These are phyloP conservation scores for Tubulanus polymorphus DNA, from an alignment of 2,888 invertebrate genomes.

Conservation along the genomic window DNA sequence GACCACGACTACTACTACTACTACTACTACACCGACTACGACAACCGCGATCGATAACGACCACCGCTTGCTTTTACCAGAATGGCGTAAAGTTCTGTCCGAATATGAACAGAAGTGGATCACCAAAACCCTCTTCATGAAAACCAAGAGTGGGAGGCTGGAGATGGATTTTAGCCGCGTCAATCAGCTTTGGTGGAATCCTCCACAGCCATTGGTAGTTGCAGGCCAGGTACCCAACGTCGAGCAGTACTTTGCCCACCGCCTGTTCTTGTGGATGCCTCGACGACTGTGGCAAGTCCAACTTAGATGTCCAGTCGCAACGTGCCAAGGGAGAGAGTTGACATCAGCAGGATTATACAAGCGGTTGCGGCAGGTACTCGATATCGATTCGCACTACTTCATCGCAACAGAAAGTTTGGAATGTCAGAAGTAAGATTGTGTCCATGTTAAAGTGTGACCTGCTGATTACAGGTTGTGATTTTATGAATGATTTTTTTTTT, in stretches of 20 bases:
- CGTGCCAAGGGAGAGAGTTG: conserved; percentile 7
- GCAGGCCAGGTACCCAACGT: conserved; percentile 4
- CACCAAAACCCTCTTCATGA: conserved; percentile 15
- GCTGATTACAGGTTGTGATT: no score
- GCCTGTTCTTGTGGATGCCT: conserved; percentile 20
- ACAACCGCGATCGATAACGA: no score
- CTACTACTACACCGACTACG: no score
- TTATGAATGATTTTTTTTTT: no score
- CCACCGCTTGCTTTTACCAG: conserved; percentile 1
- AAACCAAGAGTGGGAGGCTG: conserved; percentile 3
- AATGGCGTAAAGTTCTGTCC: conserved; percentile 16
- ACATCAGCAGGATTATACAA: not conserved
- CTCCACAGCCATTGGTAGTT: conserved; percentile 18
- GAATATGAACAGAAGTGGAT: conserved; percentile 18
- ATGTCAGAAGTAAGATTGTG: no score
- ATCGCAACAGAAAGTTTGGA: conserved; percentile 6
- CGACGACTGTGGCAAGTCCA: conserved; percentile 12
- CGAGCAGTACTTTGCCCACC: conserved; percentile 19
- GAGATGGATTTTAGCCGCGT: conserved; percentile 9
- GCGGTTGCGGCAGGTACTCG: not conserved
- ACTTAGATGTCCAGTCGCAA: conserved; percentile 15
- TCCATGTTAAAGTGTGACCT: no score
- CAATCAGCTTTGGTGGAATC: conserved; percentile 19
- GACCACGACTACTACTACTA: no score
- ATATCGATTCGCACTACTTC: not conserved